phyloP scores from a whole-genome alignment of 2,888 invertebrate species.

The Lysandra bellargus region DNA sequence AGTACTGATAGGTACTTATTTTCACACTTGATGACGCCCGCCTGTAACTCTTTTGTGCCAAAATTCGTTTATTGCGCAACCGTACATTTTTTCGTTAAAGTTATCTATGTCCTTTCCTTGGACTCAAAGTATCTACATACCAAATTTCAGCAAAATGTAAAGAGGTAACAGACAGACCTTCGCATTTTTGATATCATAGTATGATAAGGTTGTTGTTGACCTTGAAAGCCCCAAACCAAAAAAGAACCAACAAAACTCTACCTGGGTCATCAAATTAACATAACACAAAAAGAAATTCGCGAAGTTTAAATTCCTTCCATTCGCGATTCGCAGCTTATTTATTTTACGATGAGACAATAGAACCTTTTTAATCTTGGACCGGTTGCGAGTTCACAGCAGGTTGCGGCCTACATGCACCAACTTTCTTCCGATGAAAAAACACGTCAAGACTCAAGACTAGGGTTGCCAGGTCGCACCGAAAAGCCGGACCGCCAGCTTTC shows the following conservation, averaged over 20 bases:
- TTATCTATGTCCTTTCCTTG: too few species aligned
- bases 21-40: neutral
- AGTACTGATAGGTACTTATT: neutral
- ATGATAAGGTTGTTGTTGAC: neutral
- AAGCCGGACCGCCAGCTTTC: too few species aligned
- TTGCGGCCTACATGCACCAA: constrained; percentile 64
- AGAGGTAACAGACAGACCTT: too few species aligned
- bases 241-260: neutral
- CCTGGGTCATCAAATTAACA: neutral
- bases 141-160: too few species aligned
- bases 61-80: too few species aligned
- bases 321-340: constrained; percentile 14
- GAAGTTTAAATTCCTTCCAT: neutral
- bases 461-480: too few species aligned
- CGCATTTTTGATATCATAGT: too few species aligned
- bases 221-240: neutral
- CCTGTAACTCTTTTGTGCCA: too few species aligned
- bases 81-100: too few species aligned
- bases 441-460: constrained; percentile 1
- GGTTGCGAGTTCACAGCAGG: constrained; percentile 66
- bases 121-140: too few species aligned
- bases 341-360: constrained; percentile 30
- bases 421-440: constrained; percentile 64
- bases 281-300: constrained; percentile 3
- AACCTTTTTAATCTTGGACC: constrained; percentile 55